These are phyloP conservation scores for Hybognathus amarus DNA, from an alignment of 2,797 vertebrate species.

Conservation along the genomic window DNA sequence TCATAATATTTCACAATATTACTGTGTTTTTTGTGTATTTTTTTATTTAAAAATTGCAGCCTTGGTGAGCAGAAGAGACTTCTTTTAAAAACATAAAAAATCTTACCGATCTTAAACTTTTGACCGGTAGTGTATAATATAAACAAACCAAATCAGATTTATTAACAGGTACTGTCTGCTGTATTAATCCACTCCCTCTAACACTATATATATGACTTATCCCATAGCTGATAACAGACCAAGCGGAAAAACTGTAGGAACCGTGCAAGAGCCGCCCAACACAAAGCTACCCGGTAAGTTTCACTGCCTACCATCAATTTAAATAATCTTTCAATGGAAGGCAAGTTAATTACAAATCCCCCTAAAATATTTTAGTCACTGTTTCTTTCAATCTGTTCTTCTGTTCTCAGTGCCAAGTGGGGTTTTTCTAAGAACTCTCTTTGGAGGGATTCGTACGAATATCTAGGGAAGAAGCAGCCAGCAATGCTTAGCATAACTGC, in stretches of 20 bases:
- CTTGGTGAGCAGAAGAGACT: no score
- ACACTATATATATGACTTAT: slow-evolving; percentile 5
- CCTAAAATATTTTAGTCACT: background rate
- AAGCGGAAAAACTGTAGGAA: slow-evolving; percentile 87
- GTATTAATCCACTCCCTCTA: slow-evolving; percentile 22
- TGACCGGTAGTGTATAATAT: no score
- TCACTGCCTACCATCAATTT: background rate
- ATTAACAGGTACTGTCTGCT: background rate
- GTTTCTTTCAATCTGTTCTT: background rate
- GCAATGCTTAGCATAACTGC: slow-evolving; percentile 94
- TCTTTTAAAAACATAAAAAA: no score
- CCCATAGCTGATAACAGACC: slow-evolving; percentile 90
- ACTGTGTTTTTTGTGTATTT: no score
- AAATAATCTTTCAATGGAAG: background rate
- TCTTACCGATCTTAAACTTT: no score
- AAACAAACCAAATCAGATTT: background rate
- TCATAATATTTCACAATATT: no score
- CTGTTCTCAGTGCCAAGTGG: slow-evolving; percentile 85
- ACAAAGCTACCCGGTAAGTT: slow-evolving; percentile 85
- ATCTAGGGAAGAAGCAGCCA: slow-evolving; percentile 96
- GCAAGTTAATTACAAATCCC: background rate
- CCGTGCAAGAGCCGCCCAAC: slow-evolving; percentile 86
- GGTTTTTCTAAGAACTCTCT: slow-evolving; percentile 95
- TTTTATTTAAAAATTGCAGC: no score
- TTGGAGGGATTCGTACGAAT: slow-evolving; percentile 98